These are phyloP conservation scores for Hymenochirus boettgeri DNA, from an alignment of 2,113 vertebrate genomes.

Conservation along the genomic window DNA sequence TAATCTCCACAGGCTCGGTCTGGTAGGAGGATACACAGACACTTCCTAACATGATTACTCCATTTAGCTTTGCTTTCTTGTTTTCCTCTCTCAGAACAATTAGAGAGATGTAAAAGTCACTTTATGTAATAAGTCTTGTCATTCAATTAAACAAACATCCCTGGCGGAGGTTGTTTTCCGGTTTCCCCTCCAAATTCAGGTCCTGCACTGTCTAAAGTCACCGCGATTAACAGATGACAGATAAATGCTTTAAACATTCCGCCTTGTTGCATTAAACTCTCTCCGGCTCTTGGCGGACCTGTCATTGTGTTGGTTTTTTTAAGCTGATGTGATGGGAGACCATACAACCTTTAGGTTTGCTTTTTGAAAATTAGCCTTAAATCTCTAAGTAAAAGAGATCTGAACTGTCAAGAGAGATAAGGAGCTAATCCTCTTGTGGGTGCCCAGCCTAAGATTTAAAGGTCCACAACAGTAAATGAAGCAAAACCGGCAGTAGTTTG, in stretches of 20 bases:
- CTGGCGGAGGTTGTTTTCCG: neutral
- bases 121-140: constrained; percentile 26
- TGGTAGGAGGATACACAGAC: neutral
- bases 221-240: constrained; percentile 4
- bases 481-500: too few relatives aligned
- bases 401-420: constrained; percentile 6
- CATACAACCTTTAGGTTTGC: neutral
- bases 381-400: constrained; percentile 9
- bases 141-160: constrained; percentile 28
- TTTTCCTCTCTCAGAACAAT: constrained; percentile 3
- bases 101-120: constrained; percentile 16
- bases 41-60: constrained; percentile 6
- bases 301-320: constrained; percentile 14
- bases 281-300: neutral
- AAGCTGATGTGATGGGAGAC: constrained; percentile 20
- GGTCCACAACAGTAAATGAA: neutral
- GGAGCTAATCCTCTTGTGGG: neutral
- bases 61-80: constrained; percentile 5
- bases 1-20: neutral
- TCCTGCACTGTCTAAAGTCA: neutral
- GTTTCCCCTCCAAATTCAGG: constrained; percentile 8
- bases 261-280: constrained; percentile 34
- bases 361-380: constrained; percentile 17
- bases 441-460: neutral
- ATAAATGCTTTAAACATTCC: constrained; percentile 34